Conservation (phyloP, 2,797 vertebrate species). For the Atherinosoma microstoma region DNA sequence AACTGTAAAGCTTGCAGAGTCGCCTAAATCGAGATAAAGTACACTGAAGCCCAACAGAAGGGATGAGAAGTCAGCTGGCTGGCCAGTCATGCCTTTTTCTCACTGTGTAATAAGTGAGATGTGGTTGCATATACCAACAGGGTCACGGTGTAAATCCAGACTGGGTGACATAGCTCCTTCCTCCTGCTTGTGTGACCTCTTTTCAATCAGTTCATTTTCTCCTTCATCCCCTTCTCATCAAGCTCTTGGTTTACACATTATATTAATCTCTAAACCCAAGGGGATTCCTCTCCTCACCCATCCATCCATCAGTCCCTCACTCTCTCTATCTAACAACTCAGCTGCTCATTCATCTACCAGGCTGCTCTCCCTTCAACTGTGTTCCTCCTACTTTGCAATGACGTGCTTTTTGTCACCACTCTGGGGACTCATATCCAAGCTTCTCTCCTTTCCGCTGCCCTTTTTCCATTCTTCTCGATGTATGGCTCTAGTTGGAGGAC, state of each 20-base stretch:
- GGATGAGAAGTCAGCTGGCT: conserved; percentile 42
- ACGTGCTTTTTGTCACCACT: conserved; percentile 50
- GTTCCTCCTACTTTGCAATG: conserved; percentile 49
- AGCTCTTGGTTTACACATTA: conserved; percentile 8
- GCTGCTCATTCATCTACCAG: conserved; percentile 46
- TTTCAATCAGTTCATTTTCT: conserved; percentile 14
- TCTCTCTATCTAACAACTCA: conserved; percentile 25
- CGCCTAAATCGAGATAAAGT: background rate
- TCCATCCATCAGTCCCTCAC: conserved; percentile 32
- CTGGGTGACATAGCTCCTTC: conserved; percentile 34
- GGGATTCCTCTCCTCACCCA: conserved; percentile 13
- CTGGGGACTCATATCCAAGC: conserved; percentile 56
- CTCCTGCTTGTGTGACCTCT: conserved; percentile 9
- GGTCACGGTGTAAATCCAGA: conserved; percentile 57
- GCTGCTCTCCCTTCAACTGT: conserved; percentile 22
- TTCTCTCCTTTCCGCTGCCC: conserved; percentile 13
- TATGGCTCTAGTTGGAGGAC: conserved; percentile 37
- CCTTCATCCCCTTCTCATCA: conserved; percentile 28
- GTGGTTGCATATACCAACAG: conserved; percentile 7
- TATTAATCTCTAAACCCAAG: conserved; percentile 41
- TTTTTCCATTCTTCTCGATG: conserved; percentile 22
- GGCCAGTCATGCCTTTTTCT: conserved; percentile 42
- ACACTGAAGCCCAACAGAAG: background rate
- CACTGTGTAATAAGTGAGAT: conserved; percentile 41
- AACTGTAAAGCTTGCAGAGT: background rate